phyloP scores from a whole-genome alignment of 2,113 vertebrate species.

The Lonchura striata region DNA sequence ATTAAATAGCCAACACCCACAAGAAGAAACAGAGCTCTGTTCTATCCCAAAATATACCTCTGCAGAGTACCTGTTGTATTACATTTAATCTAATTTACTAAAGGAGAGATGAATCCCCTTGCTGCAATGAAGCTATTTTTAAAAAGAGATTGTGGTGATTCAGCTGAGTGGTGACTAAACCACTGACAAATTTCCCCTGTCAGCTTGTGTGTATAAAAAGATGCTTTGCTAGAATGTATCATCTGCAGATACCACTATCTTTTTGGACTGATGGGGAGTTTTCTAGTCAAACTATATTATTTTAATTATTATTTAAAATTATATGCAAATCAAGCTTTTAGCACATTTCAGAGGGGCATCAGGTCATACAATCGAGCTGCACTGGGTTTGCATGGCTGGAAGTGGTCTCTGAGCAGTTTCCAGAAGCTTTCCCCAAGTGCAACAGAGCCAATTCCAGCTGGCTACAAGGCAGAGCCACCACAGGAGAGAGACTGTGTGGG shows the following conservation, averaged over 20 bases:
- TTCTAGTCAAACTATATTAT: not conserved
- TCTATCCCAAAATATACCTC: not conserved
- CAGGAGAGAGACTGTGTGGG: not conserved
- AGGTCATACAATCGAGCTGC: not conserved
- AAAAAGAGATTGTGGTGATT: constrained; percentile 16
- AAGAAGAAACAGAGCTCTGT: not conserved
- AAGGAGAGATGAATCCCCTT: not conserved
- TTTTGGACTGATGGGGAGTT: not conserved
- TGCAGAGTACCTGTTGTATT: not conserved
- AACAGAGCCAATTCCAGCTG: not conserved
- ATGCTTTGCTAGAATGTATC: not conserved
- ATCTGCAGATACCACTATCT: not conserved
- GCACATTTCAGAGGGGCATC: not conserved
- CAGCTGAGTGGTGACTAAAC: constrained; percentile 41
- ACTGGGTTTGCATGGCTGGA: not conserved
- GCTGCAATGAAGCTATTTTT: not conserved
- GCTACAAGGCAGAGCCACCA: not conserved
- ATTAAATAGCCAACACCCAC: not conserved
- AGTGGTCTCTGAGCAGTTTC: not conserved
- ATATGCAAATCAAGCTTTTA: not conserved
- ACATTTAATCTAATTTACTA: constrained; percentile 26
- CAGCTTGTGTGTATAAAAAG: constrained; percentile 29
- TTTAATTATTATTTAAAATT: not conserved
- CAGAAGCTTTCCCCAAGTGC: not conserved
- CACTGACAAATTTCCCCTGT: constrained; percentile 19